A percentile compares a stretch with the other conserved stretches of the same genome.
phyloP scores from a whole-genome alignment of 2,113 vertebrate genomes.

The Actinemys pallida region DNA sequence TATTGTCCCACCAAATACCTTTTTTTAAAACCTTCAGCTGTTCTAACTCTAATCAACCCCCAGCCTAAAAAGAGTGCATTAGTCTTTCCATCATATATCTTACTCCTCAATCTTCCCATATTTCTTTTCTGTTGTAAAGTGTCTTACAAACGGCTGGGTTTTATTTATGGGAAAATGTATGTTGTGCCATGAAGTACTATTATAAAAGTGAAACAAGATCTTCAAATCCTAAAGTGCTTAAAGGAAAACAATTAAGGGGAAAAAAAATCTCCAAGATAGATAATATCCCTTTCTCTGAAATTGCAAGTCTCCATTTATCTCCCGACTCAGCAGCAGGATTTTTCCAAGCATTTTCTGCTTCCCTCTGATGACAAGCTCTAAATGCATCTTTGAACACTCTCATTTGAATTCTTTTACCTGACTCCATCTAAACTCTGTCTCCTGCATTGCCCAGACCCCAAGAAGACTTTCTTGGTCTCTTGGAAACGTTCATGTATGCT shows the following conservation, averaged over 20 bases:
- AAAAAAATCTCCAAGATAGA: background rate
- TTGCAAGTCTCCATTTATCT: background rate
- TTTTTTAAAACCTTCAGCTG: background rate
- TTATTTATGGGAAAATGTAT: background rate
- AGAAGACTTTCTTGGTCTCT: background rate
- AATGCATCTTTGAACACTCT: background rate
- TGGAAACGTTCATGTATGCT: background rate
- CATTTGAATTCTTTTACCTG: background rate
- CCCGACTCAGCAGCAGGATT: background rate
- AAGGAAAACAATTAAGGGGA: background rate
- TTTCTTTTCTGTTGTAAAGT: background rate
- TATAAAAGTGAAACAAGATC: conserved; percentile 24
- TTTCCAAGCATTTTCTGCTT: background rate
- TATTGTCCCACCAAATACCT: background rate
- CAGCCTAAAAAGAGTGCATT: background rate
- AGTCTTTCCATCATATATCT: background rate
- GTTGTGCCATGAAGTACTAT: conserved; percentile 43
- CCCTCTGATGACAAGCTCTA: background rate
- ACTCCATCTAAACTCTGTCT: background rate
- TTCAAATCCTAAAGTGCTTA: background rate
- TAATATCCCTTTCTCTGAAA: background rate
- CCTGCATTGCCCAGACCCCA: background rate
- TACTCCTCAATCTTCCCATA: background rate
- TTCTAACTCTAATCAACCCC: background rate
- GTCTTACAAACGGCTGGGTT: conserved; percentile 38